Conservation (phyloP, 1,140 invertebrate species). For the Sitophilus oryzae region DNA sequence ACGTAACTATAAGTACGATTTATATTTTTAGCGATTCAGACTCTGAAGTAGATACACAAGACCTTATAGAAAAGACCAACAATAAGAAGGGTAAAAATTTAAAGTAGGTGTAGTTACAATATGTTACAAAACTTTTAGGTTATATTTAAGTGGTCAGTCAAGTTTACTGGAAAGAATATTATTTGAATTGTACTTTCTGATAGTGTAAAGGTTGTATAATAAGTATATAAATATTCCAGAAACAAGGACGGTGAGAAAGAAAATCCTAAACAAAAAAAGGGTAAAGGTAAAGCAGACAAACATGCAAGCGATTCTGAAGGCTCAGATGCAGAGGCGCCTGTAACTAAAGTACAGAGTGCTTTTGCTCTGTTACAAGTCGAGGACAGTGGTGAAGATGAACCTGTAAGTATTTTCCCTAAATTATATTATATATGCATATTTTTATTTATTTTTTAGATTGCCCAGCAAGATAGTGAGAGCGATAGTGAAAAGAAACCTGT, state of each 20-base stretch:
- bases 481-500: constrained; percentile 48
- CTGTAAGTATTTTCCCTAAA: constrained; percentile 5
- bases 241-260: constrained; percentile 37
- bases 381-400: constrained; percentile 43
- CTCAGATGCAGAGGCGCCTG: constrained; percentile 40
- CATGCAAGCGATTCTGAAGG: constrained; percentile 43
- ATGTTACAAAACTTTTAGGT: constrained; percentile 28
- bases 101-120: constrained; percentile 35
- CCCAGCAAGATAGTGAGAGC: constrained; percentile 44
- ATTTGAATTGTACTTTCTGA: too few species aligned
- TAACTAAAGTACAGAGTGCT: constrained; percentile 38
- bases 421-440: too few species aligned
- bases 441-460: constrained; percentile 27
- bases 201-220: too few species aligned
- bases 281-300: constrained; percentile 42
- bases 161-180: too few species aligned
- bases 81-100: constrained; percentile 35
- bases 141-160: too few species aligned
- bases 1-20: constrained; percentile 29
- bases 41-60: constrained; percentile 33
- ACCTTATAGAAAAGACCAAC: constrained; percentile 32
- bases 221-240: constrained; percentile 21
- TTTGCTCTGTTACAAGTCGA: constrained; percentile 44
- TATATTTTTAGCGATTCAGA: constrained; percentile 37
- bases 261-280: constrained; percentile 37